phyloP scores from a whole-genome alignment of 2,113 vertebrate genomes.

The Thunnus thynnus region DNA sequence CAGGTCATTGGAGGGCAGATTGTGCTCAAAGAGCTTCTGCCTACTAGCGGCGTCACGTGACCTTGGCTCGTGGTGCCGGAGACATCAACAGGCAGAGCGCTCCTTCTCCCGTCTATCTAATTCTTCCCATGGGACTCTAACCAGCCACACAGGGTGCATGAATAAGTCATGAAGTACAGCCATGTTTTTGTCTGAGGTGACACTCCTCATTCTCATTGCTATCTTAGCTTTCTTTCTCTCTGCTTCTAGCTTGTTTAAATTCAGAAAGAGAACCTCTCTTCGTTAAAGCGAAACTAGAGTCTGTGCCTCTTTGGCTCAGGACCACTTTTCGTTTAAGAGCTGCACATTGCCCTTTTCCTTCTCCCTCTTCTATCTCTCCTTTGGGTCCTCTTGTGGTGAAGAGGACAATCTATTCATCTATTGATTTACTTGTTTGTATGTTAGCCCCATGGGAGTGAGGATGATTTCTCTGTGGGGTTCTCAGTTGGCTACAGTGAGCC shows the following conservation, averaged over 20 bases:
- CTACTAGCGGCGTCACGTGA: slow-evolving; percentile 46
- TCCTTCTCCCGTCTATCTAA: slow-evolving; percentile 54
- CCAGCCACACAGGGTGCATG: slow-evolving; percentile 63
- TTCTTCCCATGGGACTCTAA: slow-evolving; percentile 64
- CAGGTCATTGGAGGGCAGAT: slow-evolving; percentile 39
- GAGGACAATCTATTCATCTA: slow-evolving; percentile 75
- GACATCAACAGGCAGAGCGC: slow-evolving; percentile 42
- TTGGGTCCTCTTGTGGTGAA: slow-evolving; percentile 71
- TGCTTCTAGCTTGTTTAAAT: slow-evolving; percentile 50
- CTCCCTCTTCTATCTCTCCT: slow-evolving; percentile 49
- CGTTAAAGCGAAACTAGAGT: slow-evolving; percentile 23
- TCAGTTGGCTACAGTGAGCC: slow-evolving; percentile 47
- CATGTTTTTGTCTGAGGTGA: slow-evolving; percentile 62
- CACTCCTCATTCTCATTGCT: slow-evolving; percentile 4
- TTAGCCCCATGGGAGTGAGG: slow-evolving; percentile 48
- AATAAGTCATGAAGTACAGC: slow-evolving; percentile 78
- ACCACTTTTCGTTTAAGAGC: slow-evolving; percentile 18
- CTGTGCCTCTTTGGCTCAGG: background rate
- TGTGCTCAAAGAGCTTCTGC: slow-evolving; percentile 26
- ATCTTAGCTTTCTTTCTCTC: background rate
- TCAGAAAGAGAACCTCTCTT: slow-evolving; percentile 22
- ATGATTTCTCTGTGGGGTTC: slow-evolving; percentile 66
- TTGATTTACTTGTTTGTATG: slow-evolving; percentile 79
- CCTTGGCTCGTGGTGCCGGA: slow-evolving; percentile 16
- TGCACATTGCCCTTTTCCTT: slow-evolving; percentile 41